Evolutionary conservation across 2,888 invertebrate species (phyloP), one percentile per base, ranked within the genome.

Genomic region (Siphonodentalium dalli): DNA sequence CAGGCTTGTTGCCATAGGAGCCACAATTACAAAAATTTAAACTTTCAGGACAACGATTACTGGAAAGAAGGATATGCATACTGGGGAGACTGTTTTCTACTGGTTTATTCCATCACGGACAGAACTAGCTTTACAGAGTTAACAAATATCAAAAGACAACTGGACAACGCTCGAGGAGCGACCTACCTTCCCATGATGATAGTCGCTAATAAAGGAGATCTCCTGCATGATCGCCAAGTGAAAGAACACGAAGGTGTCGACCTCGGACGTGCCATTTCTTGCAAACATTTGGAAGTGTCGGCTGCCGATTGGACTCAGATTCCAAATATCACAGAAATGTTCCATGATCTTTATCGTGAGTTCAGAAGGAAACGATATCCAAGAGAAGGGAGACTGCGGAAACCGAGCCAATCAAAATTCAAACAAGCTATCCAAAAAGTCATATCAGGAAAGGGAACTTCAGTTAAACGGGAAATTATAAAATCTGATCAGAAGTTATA

Each of bases 11-110:
- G n/a, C n/a, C 39, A 21, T 3, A 20, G 2, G 6, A 13, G 23
- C 18, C 3, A 7, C n/a, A 3, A 18, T 26, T 37, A n/a, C n/a
- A n/a, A n/a, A n/a, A n/a, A n/a, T 40, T 7, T 23, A 28, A 3
- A 27, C 13, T 56, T 56, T 7, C 61, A 71, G 71, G 42, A 55
- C 6, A 42, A 48, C 20, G 61, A 65, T 28, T 51, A 58, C 13
- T 69, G 71, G 68, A 70, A 69, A 38, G 77, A 76, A 39, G 71
- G 74, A 29, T 72, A 78, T 53, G 70, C 73, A 1, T 59, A 69
- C 41, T 78, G 77, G 75, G 77, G 68, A 1, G 78, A 77, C 54
- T 75, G 77, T 39, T 78, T 74, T 59, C 53, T 77, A n/a, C 68
- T 75, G 40, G 75, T 76, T 9, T 78, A 78, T 58, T 76, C 73